Percentiles rank a stretch among this genome's conserved stretches.
Conservation (phyloP, 2,113 vertebrate species). For the Arizona elegans region DNA sequence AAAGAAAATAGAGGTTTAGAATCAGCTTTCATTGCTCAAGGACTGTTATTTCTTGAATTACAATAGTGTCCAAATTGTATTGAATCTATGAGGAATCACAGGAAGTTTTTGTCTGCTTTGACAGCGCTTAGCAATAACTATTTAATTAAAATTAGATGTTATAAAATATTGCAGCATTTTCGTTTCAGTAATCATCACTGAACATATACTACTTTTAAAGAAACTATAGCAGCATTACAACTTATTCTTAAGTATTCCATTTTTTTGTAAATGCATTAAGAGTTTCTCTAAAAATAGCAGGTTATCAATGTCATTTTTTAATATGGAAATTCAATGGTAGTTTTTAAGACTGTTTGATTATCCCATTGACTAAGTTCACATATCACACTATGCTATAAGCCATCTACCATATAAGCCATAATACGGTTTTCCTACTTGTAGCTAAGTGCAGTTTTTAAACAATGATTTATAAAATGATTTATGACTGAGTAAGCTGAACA, state of each 20-base stretch:
- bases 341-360: neutral
- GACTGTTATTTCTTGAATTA: neutral
- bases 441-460: neutral
- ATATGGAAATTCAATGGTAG: neutral
- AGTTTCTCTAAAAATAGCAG: neutral
- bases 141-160: neutral
- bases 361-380: neutral
- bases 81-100: neutral
- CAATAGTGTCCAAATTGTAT: neutral
- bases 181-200: neutral
- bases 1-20: neutral
- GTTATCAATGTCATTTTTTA: neutral
- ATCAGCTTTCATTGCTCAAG: neutral
- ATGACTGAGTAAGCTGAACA: neutral
- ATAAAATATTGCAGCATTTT: neutral
- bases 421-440: neutral
- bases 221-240: neutral
- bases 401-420: neutral
- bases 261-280: neutral
- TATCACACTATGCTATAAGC: neutral
- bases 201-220: neutral
- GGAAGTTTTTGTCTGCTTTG: neutral
- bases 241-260: neutral
- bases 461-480: neutral
- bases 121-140: neutral